Conservation (phyloP, 2,113 vertebrate genomes). For the Thalassarche chlororhynchos region DNA sequence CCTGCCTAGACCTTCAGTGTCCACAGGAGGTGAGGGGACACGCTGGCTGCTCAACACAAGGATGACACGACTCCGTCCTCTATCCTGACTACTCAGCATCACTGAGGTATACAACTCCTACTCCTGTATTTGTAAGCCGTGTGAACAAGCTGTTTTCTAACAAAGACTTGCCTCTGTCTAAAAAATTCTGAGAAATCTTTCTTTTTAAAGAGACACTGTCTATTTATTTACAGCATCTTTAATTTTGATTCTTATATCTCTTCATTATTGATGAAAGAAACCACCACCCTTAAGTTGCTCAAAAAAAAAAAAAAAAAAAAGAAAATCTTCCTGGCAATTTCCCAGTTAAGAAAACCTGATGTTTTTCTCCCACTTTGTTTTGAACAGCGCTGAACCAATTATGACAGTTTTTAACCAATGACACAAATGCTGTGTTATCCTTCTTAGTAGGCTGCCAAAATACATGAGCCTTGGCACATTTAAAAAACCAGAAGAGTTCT, state of each 20-base stretch:
- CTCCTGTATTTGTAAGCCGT: neutral
- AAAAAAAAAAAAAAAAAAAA: neutral
- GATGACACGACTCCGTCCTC: rapidly evolving
- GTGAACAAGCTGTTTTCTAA: neutral
- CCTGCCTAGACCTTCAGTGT: neutral
- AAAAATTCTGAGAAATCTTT: neutral
- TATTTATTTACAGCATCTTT: neutral
- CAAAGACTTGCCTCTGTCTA: neutral
- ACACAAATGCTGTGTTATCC: neutral
- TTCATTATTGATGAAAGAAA: neutral
- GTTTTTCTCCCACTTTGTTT: slow-evolving; percentile 17
- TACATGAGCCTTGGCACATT: neutral
- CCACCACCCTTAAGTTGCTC: neutral
- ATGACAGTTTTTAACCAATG: neutral
- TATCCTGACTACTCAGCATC: neutral
- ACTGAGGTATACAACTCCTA: neutral
- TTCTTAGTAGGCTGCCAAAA: neutral
- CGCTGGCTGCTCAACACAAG: neutral
- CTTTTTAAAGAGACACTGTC: slow-evolving; percentile 46
- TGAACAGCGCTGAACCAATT: neutral
- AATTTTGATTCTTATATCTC: neutral
- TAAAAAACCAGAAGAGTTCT: neutral
- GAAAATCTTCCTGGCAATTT: neutral
- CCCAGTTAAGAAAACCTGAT: neutral
- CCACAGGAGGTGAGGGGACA: neutral